Evolutionary conservation across 2,113 vertebrate species (phyloP), one percentile per base, ranked within the genome.

Genomic region (Connochaetes taurinus): DNA sequence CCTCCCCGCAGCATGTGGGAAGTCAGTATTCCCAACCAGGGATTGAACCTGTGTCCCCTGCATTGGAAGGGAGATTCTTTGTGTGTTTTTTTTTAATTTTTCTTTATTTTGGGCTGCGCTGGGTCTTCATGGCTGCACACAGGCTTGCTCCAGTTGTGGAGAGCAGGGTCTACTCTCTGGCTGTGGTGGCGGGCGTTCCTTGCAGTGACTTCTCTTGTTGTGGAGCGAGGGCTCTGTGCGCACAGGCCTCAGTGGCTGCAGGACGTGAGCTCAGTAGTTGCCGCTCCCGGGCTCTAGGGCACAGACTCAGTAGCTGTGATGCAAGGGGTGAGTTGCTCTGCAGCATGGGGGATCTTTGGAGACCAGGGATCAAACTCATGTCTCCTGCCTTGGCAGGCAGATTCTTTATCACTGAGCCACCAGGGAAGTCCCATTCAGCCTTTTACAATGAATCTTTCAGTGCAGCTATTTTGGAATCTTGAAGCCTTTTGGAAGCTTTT

Each of bases 181-280:
- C 0, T 13, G 3, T 40, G 36, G 21, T 14, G 36, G 9, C 9
- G 0, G n/a, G n/a, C n/a, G 11, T 11, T 6, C 67, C 40, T 23
- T 40, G 9, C 67, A 23, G n/a, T 36, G 67, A 21, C n/a, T 12
- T 23, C 67, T 71, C n/a, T 71, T 36, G 15, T 4, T n/a, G 67
- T 71, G 67, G n/a, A 40, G 67, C 19, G 1, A 21, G 19, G 67
- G n/a, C 19, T 23, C n/a, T 10, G 10, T 19, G 67, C 4, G 0
- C 67, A 71, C 64, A 36, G n/a, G 19, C 67, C n/a, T 71, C n/a
- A 36, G n/a, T 6, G 1, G 7, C 3, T n/a, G 62, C 31, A 7
- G 31, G 0, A 0, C 31, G 7, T 8, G 60, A 64, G 15, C 31
- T 33, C 60, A 64, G 60, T 8, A 6, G 62, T 67, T n/a, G 62